Evolutionary conservation across 2,888 invertebrate species (phyloP).

Genomic region (Calliopum simillimum): DNA sequence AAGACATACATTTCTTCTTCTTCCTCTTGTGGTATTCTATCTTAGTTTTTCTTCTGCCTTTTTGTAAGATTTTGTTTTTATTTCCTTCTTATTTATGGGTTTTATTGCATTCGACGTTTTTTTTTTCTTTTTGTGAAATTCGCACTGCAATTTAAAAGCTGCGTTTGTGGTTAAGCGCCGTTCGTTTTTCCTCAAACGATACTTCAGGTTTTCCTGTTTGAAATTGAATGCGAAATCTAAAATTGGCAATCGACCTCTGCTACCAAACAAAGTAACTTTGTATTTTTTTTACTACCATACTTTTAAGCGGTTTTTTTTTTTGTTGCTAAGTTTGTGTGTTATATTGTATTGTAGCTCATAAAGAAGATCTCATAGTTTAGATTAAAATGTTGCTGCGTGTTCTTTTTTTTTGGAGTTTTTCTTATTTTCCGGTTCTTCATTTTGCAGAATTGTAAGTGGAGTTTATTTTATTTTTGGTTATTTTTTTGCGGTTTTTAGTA

Average conservation of each 20-base stretch:
- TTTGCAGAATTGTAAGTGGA: too few relatives aligned
- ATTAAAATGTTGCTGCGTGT: conserved; percentile 20
- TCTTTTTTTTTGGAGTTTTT: not conserved
- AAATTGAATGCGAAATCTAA: conserved; percentile 24
- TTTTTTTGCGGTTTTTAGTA: not conserved
- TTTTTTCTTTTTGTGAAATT: not conserved
- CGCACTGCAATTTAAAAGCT: not conserved
- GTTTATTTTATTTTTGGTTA: too few relatives aligned
- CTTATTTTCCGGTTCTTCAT: conserved; percentile 7
- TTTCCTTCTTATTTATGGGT: too few relatives aligned
- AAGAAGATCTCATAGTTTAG: conserved; percentile 30
- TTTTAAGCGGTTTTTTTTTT: not conserved
- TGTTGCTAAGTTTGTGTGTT: not conserved
- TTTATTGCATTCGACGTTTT: too few relatives aligned
- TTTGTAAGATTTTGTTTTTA: too few relatives aligned
- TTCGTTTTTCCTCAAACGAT: conserved; percentile 5
- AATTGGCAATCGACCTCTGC: conserved; percentile 21
- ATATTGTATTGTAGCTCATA: conserved; percentile 22
- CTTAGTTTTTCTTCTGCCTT: not conserved
- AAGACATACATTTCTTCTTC: conserved; percentile 19
- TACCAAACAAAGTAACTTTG: not conserved
- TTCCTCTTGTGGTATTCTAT: not conserved
- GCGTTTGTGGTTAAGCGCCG: conserved; percentile 10
- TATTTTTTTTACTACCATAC: not conserved
- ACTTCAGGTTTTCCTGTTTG: not conserved